Conservation (phyloP, 2,113 vertebrate species). For the Noctilio leporinus region DNA sequence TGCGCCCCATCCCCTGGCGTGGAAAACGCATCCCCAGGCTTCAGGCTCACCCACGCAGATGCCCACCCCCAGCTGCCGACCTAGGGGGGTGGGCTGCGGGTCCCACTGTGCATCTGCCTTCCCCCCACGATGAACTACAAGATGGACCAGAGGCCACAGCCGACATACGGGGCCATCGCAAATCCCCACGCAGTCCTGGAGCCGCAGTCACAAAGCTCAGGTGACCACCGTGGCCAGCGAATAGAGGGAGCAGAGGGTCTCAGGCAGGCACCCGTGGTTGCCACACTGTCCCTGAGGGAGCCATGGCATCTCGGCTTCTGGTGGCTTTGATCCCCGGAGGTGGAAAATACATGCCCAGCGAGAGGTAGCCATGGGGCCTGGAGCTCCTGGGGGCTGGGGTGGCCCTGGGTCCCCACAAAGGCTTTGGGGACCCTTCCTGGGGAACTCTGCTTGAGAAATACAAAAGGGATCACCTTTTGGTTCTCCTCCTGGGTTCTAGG, state of each 20-base stretch:
- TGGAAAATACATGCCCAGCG: fast-evolving
- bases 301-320: fast-evolving
- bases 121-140: background rate
- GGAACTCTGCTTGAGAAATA: background rate
- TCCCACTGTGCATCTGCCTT: fast-evolving
- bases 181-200: too few species aligned
- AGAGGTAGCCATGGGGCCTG: fast-evolving
- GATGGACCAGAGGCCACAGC: background rate
- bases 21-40: too few species aligned
- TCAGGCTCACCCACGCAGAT: fast-evolving
- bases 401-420: fast-evolving
- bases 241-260: background rate
- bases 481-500: background rate
- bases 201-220: too few species aligned
- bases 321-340: background rate
- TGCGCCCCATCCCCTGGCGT: fast-evolving
- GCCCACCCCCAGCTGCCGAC: fast-evolving
- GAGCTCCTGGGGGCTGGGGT: background rate
- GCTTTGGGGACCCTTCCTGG: background rate
- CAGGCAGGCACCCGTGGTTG: fast-evolving
- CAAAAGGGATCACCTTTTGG: background rate
- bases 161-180: too few species aligned
- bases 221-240: fast-evolving
- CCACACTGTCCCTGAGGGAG: fast-evolving
- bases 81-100: fast-evolving